Conservation (phyloP, 92 coral and sea anemone species). For the Epizoanthus illoricatus region DNA sequence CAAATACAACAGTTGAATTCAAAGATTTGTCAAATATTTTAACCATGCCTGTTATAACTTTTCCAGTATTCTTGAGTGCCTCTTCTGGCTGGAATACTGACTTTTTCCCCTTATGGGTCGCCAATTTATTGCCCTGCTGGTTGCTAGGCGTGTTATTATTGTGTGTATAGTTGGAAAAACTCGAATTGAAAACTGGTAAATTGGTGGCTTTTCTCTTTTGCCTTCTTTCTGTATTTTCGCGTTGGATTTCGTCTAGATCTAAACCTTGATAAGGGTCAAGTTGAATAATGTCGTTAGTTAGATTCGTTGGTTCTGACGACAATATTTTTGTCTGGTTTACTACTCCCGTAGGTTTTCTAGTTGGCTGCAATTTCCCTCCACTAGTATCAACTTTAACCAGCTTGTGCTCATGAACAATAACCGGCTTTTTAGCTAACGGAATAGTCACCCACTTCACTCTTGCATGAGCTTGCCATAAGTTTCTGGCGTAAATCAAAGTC, state of each 20-base stretch:
- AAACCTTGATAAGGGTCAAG: too few relatives aligned
- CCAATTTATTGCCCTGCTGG: too few relatives aligned
- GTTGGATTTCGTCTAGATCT: too few relatives aligned
- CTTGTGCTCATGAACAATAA: constrained; percentile 2
- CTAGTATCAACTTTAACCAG: constrained; percentile 25
- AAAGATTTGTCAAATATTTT: constrained; percentile 3
- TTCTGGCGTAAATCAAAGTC: constrained; percentile 48
- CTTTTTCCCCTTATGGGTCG: background rate
- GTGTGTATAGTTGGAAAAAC: too few relatives aligned
- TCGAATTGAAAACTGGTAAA: too few relatives aligned
- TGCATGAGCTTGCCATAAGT: constrained; percentile 54
- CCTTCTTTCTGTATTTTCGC: too few relatives aligned
- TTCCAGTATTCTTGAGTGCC: background rate
- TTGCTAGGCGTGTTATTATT: too few relatives aligned
- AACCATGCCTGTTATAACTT: constrained; percentile 1
- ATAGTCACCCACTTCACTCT: constrained; percentile 52
- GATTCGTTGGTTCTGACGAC: background rate
- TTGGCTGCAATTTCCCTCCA: background rate
- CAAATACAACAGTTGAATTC: constrained; percentile 37
- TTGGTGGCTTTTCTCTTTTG: too few relatives aligned
- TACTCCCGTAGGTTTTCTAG: background rate
- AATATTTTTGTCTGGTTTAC: background rate
- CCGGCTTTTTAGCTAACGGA: constrained; percentile 34
- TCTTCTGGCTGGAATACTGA: background rate
- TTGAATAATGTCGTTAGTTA: too few relatives aligned